These are phyloP conservation scores for Anarhynchus alexandrinus DNA, from an alignment of 2,113 vertebrate genomes.

Conservation along the genomic window DNA sequence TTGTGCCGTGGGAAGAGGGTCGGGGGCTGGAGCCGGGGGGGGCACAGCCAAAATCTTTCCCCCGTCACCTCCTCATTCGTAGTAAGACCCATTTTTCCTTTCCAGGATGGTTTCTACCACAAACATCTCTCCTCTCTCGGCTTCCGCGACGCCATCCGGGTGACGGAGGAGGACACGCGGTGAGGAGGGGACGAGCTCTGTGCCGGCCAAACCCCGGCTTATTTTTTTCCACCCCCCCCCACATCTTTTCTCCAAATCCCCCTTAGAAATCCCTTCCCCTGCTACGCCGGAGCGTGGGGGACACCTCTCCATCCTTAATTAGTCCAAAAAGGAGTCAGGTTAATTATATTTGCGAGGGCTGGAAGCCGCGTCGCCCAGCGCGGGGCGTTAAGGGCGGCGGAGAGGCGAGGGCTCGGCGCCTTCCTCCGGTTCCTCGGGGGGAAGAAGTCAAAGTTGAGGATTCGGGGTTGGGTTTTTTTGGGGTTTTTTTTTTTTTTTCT, in stretches of 20 bases:
- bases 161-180: slow-evolving; percentile 74
- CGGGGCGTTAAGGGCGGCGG: neutral
- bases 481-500: no score
- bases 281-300: neutral
- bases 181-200: neutral
- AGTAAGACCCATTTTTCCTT: neutral
- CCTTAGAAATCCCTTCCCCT: fast-evolving
- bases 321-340: neutral
- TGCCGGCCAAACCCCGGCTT: fast-evolving
- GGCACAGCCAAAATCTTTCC: neutral
- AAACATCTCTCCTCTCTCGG: slow-evolving; percentile 39
- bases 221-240: no score
- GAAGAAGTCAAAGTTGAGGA: neutral
- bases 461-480: neutral
- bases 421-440: neutral
- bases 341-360: neutral
- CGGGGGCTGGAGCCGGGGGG: neutral
- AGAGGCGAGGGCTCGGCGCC: neutral
- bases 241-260: neutral
- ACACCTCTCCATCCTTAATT: neutral
- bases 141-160: slow-evolving; percentile 39
- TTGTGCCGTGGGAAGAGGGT: no score
- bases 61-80: neutral
- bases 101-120: slow-evolving; percentile 61
- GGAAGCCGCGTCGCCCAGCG: neutral